Conservation (phyloP, 2,888 invertebrate species). For the Deilephila elpenor region DNA sequence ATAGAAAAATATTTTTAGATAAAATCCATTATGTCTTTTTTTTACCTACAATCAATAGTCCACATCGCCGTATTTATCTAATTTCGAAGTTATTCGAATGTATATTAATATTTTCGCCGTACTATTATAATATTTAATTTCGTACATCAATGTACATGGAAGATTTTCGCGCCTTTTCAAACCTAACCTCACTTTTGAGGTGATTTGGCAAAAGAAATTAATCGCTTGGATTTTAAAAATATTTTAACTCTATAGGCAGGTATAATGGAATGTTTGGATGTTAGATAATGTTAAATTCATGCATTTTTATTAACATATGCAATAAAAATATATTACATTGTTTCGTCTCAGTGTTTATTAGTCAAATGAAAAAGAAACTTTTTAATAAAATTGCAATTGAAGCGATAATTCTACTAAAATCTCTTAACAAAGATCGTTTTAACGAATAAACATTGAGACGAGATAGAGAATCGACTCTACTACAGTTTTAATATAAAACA, state of each 20-base stretch:
- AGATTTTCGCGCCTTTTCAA: conserved; percentile 15
- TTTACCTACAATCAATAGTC: background rate
- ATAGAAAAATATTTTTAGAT: background rate
- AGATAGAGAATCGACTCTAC: background rate
- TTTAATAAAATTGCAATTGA: no score
- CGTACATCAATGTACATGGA: conserved; percentile 9
- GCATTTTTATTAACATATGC: no score
- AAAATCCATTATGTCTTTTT: background rate
- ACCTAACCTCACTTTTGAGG: background rate
- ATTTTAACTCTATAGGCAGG: background rate
- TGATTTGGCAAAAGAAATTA: background rate
- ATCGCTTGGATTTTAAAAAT: conserved; percentile 9
- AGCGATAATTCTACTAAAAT: no score
- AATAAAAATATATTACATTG: no score
- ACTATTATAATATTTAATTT: background rate
- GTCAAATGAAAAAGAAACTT: no score
- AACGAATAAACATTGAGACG: background rate
- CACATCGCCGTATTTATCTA: background rate
- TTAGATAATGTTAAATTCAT: background rate
- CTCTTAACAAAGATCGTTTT: no score
- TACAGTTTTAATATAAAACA: conserved; percentile 2
- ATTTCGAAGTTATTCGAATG: background rate
- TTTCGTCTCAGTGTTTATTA: no score
- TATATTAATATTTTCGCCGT: background rate
- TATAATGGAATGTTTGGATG: conserved; percentile 13